Conservation (phyloP, 2,797 vertebrate species). For the Denticeps clupeoides region DNA sequence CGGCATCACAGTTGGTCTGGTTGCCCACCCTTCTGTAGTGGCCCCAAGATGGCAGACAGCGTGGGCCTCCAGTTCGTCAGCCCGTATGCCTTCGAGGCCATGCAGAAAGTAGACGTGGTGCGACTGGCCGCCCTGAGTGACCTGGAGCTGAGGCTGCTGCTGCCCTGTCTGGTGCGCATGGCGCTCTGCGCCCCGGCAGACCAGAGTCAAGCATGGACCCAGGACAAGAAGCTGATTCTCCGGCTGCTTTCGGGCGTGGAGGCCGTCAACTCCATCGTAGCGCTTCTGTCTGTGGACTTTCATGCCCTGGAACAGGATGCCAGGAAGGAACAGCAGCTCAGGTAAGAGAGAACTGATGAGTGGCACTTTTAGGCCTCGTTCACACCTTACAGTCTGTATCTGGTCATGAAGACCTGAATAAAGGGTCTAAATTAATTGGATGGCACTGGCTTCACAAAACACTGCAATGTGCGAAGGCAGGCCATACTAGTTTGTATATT, state of each 20-base stretch:
- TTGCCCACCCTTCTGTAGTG: too few relatives aligned
- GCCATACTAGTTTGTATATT: too few relatives aligned
- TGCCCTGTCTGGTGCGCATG: slow-evolving; percentile 95
- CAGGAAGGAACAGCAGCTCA: slow-evolving; percentile 90
- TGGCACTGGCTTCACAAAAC: too few relatives aligned
- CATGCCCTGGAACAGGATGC: slow-evolving; percentile 96
- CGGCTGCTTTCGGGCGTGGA: slow-evolving; percentile 92
- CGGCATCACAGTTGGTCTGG: too few relatives aligned
- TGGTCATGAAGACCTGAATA: too few relatives aligned
- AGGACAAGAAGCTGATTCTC: slow-evolving; percentile 96
- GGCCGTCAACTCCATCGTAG: slow-evolving; percentile 95
- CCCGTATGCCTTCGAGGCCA: slow-evolving; percentile 88
- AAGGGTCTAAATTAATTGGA: too few relatives aligned
- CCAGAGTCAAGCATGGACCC: slow-evolving; percentile 92
- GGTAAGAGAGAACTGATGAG: slow-evolving; percentile 47
- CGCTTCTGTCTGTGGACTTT: slow-evolving; percentile 89
- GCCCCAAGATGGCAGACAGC: slow-evolving; percentile 74
- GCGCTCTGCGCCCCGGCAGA: slow-evolving; percentile 93
- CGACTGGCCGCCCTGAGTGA: slow-evolving; percentile 83
- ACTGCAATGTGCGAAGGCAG: too few relatives aligned
- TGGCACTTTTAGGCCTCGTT: not conserved
- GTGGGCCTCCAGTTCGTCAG: slow-evolving; percentile 84
- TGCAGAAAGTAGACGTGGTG: slow-evolving; percentile 94
- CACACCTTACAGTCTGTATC: not conserved
- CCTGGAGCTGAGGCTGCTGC: slow-evolving; percentile 80